Evolutionary conservation across 2,888 invertebrate species (phyloP), one percentile per base, ranked within the genome.

Genomic region (Aphodius sticticus): DNA sequence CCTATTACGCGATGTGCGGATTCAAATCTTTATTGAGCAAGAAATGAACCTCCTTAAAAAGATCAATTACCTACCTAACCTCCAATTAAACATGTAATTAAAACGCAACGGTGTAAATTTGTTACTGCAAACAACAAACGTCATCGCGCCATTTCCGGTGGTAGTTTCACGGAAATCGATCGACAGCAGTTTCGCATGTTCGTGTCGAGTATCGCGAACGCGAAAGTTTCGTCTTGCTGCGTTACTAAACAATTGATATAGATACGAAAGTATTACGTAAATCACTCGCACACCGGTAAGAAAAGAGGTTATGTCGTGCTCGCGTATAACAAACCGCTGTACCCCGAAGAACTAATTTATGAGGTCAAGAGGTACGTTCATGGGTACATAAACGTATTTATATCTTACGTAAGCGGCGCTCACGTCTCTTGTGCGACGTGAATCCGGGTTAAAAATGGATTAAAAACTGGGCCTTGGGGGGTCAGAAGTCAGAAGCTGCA

Each of bases 241-340:
- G 53, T 53, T 53, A 53, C 53, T 12, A 53, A 53, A 53, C 53
- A 53, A 53, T 53, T 53, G 53, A 53, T 53, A 9, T 53, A 53
- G 53, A 53, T 53, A 53, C 53, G 53, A 53, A 53, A 53, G 53
- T 53, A 53, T 53, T 53, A 53, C 53, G 53, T 53, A 53, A 53
- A 53, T 53, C 53, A 53, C 12, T 53, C 53, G 53, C 53, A 12
- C 53, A 12, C 53, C 12, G 53, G 53, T 53, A 53, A 53, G 12
- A 53, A 53, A 53, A 53, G 53, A 53, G 53, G 53, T 53, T 53
- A 53, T 7, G 12, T 53, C 53, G 53, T 53, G 53, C 7, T 53
- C 53, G 53, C 12, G 53, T 53, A 53, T 53, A 53, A 53, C 9
- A 53, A 7, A 9, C 53, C 53, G 53, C 53, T 53, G 53, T 53